Base-by-base conservation (phyloP, 2,113 vertebrate genomes). In the Brachionichthys hirsutus region DNA sequence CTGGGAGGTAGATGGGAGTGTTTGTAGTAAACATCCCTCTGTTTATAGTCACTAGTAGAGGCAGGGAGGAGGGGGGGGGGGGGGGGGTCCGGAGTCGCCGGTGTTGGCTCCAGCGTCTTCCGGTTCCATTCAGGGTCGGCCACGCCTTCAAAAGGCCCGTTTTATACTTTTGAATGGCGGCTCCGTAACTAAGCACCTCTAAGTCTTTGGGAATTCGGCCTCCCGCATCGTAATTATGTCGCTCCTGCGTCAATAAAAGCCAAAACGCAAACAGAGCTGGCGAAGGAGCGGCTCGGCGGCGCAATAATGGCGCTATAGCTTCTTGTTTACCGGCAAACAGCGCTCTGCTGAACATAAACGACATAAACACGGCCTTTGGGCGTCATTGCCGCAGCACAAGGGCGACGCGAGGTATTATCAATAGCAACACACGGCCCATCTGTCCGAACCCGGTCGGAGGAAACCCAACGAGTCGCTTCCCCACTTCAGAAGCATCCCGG, bases 11-110 rank as follows among this genome's bases (percentile, higher is more conserved):
- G 49, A 3, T 49, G 50, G 49, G 45, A 17, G 47, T 89, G 70
- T 89, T 85, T 88, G 85, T 78, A 86, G 88, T 87, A 89, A 90
- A 90, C 75, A 22, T 34, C 54, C 19, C 15, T 68, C 57, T 86
- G 84, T 87, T 89, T 88, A 82, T 64, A 74, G 86, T 87, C 54
- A 57, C 56, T 35, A 45, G 44, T 48, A 19, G 58, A 56, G 67
- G 64, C 68, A 72, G 73, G 65, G 56, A 44, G 47, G 68, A 9
- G 15, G 15, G 22, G 24, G 13, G 1, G 12, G 19, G 15, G 52
- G 42, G 43, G 12, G 19, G 16, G 9, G 15, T 9, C 20, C 47
- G 6, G 12, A 11, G 1, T 20, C 42, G 49, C 6, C n/a, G 35
- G 30, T 47, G 40, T 17, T 69, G 36, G 70, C 42, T 63, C 55